Conservation (phyloP, 2,113 vertebrate genomes). For the Eira barbara region DNA sequence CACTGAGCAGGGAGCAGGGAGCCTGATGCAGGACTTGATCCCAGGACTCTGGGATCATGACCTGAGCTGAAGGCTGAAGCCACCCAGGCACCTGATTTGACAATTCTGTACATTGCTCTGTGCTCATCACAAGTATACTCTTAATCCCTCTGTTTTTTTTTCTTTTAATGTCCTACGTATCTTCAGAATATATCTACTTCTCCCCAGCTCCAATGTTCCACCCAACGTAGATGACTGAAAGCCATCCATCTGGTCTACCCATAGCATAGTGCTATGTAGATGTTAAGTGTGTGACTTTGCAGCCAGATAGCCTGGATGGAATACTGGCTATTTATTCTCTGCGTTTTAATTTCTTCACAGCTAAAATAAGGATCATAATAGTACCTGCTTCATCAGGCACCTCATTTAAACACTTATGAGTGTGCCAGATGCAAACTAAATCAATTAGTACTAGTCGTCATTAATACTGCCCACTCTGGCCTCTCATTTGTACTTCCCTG, state of each 20-base stretch:
- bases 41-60: too few species aligned
- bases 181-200: background rate
- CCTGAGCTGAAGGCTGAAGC: too few species aligned
- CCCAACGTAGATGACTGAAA: background rate
- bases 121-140: background rate
- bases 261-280: rapidly evolving
- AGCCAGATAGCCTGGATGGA: background rate
- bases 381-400: background rate
- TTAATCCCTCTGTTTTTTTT: background rate
- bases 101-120: background rate
- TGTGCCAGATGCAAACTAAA: background rate
- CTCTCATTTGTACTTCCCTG: background rate
- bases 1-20: too few species aligned
- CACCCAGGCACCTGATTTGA: background rate
- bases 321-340: background rate
- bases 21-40: too few species aligned
- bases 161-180: background rate
- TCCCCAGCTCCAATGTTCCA: too few species aligned
- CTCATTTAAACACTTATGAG: background rate
- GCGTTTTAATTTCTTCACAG: background rate
- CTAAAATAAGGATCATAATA: background rate
- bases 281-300: background rate
- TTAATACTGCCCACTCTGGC: too few species aligned
- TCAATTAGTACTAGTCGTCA: background rate
- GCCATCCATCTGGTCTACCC: background rate